phyloP scores from a whole-genome alignment of 2,888 invertebrate species.

The Pecten maximus region DNA sequence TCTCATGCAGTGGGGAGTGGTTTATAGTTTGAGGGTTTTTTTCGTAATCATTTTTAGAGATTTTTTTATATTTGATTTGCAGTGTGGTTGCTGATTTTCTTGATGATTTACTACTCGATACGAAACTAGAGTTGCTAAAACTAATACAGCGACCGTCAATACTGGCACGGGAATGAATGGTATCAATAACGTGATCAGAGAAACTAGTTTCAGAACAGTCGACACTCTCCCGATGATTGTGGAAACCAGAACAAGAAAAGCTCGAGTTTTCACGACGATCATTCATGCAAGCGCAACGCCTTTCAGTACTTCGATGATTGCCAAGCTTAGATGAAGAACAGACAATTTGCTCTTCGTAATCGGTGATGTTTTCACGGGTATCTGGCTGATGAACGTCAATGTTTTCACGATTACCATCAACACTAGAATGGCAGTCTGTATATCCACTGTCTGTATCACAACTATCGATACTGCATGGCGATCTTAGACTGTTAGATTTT shows the following conservation, averaged over 20 bases:
- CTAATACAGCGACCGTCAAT: background rate
- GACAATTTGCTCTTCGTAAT: background rate
- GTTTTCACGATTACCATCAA: background rate
- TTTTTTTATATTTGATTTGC: background rate
- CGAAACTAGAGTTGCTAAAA: background rate
- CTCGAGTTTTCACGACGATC: background rate
- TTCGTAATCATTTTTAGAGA: background rate
- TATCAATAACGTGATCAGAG: background rate
- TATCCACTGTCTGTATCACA: background rate
- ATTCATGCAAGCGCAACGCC: background rate
- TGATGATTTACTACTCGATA: background rate
- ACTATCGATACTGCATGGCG: background rate
- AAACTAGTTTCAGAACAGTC: background rate
- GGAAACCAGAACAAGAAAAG: background rate
- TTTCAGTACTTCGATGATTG: background rate
- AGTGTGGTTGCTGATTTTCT: background rate
- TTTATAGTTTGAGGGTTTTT: background rate
- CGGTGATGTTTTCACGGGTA: background rate
- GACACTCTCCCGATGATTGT: background rate
- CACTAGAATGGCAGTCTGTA: background rate
- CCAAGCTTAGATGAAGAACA: background rate
- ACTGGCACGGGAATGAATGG: background rate
- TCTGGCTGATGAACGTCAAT: background rate
- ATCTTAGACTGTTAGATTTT: background rate
- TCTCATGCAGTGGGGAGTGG: background rate